phyloP scores from a whole-genome alignment of 2,797 vertebrate genomes.

The Anas flavirostris region DNA sequence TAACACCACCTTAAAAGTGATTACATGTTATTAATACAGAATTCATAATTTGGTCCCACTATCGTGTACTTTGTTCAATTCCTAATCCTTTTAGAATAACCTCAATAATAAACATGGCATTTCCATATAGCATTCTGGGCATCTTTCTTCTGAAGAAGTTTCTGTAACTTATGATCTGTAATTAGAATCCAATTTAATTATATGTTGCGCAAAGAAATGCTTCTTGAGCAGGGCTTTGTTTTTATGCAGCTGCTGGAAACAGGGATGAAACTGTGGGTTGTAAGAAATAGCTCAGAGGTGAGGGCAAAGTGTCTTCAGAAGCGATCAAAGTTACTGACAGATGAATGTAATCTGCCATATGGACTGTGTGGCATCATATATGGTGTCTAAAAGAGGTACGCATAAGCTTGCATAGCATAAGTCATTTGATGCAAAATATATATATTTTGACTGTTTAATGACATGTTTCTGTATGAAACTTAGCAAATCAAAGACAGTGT shows the following conservation, averaged over 20 bases:
- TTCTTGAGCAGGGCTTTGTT: constrained; percentile 63
- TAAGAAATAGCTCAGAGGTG: background rate
- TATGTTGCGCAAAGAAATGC: constrained; percentile 41
- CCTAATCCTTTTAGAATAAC: background rate
- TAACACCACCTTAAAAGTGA: background rate
- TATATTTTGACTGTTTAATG: background rate
- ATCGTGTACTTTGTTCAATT: background rate
- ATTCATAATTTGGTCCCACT: background rate
- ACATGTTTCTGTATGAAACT: background rate
- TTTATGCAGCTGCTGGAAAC: constrained; percentile 47
- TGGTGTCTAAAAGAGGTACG: background rate
- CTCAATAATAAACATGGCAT: background rate
- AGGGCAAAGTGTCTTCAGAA: background rate
- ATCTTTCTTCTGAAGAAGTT: constrained; percentile 4
- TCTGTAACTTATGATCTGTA: constrained; percentile 52
- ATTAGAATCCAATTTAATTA: constrained; percentile 63
- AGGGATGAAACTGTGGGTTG: background rate
- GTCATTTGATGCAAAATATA: background rate
- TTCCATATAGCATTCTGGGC: background rate
- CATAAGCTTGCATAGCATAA: background rate
- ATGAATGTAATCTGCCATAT: background rate
- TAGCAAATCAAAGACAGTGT: background rate
- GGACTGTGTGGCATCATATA: background rate
- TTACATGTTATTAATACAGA: background rate
- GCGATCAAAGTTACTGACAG: background rate